Conservation (phyloP, 1,140 invertebrate species). For the Trypoxylus dichotomus region DNA sequence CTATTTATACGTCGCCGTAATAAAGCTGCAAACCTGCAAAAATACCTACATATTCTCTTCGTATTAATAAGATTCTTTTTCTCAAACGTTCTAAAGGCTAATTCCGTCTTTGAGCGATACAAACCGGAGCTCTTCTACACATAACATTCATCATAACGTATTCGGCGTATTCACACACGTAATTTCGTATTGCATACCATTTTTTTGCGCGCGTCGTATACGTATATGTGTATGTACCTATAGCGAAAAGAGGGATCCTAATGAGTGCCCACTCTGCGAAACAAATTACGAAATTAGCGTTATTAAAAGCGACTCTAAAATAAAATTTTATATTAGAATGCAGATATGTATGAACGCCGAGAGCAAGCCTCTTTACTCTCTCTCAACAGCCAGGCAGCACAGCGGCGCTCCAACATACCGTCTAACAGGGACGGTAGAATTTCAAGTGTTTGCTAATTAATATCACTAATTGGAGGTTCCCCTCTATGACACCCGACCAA, state of each 20-base stretch:
- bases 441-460: slow-evolving; percentile 53
- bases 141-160: neutral
- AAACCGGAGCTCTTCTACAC: neutral
- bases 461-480: slow-evolving; percentile 52
- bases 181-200: neutral
- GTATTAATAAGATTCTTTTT: neutral
- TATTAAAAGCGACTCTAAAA: slow-evolving; percentile 27
- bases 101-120: neutral
- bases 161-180: too few relatives aligned
- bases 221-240: neutral
- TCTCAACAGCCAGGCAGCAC: neutral
- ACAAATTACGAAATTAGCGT: slow-evolving; percentile 31
- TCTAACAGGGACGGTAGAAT: slow-evolving; percentile 40
- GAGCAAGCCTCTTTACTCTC: neutral
- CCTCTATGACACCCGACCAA: slow-evolving; percentile 41
- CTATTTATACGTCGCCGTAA: too few relatives aligned
- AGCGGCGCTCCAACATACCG: slow-evolving; percentile 35
- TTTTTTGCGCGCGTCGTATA: neutral
- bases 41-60: neutral
- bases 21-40: too few relatives aligned
- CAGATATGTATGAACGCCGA: slow-evolving; percentile 16
- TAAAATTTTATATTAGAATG: slow-evolving; percentile 6
- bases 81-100: neutral
- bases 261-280: slow-evolving; percentile 4
- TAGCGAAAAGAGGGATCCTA: neutral